phyloP scores from a whole-genome alignment of 2,113 vertebrate species.

The Caretta caretta region DNA sequence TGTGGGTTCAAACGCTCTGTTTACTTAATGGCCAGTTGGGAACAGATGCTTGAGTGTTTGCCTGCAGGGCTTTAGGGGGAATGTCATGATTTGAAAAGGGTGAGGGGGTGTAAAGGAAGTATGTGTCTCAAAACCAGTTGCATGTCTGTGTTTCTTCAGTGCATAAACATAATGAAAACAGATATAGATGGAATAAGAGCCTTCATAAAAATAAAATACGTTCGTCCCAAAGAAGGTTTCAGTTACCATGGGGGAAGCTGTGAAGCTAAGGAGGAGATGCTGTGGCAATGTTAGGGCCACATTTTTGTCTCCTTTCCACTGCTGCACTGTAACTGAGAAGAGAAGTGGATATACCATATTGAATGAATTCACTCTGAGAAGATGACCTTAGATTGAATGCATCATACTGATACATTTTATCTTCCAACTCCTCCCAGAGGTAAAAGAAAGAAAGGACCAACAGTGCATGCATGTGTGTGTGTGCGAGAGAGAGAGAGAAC shows the following conservation, averaged over 20 bases:
- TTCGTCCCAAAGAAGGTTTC: neutral
- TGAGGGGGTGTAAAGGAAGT: neutral
- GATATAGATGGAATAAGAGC: neutral
- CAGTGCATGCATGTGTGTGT: neutral
- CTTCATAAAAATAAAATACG: constrained; percentile 25
- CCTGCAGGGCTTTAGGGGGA: neutral
- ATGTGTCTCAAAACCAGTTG: neutral
- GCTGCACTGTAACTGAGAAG: neutral
- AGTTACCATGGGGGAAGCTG: neutral
- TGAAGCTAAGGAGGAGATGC: neutral
- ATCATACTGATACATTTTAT: neutral
- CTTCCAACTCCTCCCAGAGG: neutral
- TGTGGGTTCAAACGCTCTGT: neutral
- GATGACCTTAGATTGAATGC: neutral
- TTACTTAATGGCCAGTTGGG: neutral
- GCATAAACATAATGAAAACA: neutral
- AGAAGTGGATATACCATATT: neutral
- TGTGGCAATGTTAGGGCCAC: neutral
- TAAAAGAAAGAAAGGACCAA: neutral
- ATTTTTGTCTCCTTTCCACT: neutral
- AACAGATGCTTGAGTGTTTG: neutral
- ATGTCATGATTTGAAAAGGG: neutral
- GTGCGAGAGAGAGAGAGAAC: neutral
- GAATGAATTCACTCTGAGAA: neutral
- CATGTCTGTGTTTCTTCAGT: neutral